Conservation (phyloP, 2,888 invertebrate genomes). For the Cosmopolites sordidus region DNA sequence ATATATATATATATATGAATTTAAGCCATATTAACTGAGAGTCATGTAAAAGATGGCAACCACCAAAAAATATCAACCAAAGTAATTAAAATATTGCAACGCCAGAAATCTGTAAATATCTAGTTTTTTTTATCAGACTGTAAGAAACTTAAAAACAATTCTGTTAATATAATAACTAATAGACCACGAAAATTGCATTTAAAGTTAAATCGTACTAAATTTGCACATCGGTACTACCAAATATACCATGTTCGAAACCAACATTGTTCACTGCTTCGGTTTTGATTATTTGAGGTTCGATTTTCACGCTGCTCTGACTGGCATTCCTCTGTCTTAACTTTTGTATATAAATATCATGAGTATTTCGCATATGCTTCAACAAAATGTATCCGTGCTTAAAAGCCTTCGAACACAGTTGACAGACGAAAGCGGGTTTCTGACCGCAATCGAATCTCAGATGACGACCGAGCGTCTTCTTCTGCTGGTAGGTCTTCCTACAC, state of each 20-base stretch:
- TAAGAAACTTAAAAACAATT: too few relatives aligned
- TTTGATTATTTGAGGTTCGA: background rate
- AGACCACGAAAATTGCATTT: too few relatives aligned
- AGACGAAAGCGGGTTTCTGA: conserved; percentile 42
- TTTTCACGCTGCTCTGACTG: conserved; percentile 2
- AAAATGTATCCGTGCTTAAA: conserved; percentile 44
- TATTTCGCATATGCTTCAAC: conserved; percentile 42
- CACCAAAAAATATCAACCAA: too few relatives aligned
- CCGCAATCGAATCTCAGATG: conserved; percentile 52
- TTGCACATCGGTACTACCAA: conserved; percentile 15
- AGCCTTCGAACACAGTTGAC: conserved; percentile 41
- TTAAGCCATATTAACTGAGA: too few relatives aligned
- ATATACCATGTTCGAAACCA: conserved; percentile 18
- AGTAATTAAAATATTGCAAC: too few relatives aligned
- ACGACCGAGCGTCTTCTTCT: conserved; percentile 46
- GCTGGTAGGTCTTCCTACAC: conserved; percentile 44
- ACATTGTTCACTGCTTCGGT: background rate
- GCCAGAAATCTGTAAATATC: too few relatives aligned
- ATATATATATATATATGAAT: too few relatives aligned
- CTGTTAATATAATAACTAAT: too few relatives aligned
- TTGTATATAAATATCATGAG: conserved; percentile 39
- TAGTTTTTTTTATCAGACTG: too few relatives aligned
- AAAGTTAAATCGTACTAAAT: conserved; percentile 1
- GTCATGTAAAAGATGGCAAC: too few relatives aligned
- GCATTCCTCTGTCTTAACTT: conserved; percentile 31